A percentile compares a stretch with the other conserved stretches of the same genome.
Conservation (phyloP, 2,797 vertebrate genomes). For the Hyperoplus immaculatus region DNA sequence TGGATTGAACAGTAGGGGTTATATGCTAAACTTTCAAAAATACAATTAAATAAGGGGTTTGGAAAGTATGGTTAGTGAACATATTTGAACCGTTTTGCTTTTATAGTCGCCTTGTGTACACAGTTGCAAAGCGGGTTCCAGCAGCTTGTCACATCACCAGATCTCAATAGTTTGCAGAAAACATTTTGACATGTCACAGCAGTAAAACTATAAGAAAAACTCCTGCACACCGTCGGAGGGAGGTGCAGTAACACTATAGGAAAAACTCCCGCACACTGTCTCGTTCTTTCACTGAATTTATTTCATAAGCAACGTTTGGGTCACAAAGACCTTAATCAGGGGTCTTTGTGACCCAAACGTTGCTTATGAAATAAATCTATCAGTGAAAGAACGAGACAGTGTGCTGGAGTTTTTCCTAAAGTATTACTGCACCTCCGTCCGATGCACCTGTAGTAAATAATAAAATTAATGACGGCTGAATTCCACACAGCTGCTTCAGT, state of each 20-base stretch:
- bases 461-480: not conserved
- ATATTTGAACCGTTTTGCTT: not conserved
- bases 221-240: too few species aligned
- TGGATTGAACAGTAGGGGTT: not conserved
- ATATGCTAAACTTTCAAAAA: not conserved
- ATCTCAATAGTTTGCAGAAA: conserved; percentile 3
- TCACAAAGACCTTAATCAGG: too few species aligned
- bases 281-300: too few species aligned
- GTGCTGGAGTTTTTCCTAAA: too few species aligned
- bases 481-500: not conserved
- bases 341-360: too few species aligned
- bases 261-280: too few species aligned
- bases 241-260: too few species aligned
- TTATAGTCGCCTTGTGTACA: not conserved
- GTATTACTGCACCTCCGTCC: too few species aligned
- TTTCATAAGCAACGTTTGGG: too few species aligned
- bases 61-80: not conserved
- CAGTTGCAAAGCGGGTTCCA: not conserved
- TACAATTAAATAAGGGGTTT: not conserved
- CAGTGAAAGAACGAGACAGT: too few species aligned
- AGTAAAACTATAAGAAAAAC: not conserved
- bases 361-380: too few species aligned
- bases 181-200: not conserved
- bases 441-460: not conserved
- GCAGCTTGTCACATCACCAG: not conserved